phyloP scores from a whole-genome alignment of 2,113 vertebrate genomes.

The Chrysemys picta region DNA sequence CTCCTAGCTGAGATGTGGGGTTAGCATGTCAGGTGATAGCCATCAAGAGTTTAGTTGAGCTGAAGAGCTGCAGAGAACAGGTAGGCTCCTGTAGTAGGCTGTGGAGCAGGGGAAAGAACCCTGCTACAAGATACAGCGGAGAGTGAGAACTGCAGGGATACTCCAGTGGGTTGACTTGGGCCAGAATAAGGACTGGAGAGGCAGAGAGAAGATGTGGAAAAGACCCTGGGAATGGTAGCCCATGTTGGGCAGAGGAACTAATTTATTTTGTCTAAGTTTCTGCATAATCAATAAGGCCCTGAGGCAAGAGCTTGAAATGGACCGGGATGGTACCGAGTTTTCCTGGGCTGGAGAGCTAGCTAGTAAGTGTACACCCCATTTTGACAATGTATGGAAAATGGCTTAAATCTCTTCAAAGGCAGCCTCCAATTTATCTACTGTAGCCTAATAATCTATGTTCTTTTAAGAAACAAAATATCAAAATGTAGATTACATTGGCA shows the following conservation, averaged over 20 bases:
- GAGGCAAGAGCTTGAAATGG: neutral
- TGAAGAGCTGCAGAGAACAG: neutral
- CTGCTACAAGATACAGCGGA: neutral
- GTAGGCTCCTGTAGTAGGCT: neutral
- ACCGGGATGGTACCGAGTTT: neutral
- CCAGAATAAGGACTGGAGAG: neutral
- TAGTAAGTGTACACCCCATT: neutral
- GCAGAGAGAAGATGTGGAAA: neutral
- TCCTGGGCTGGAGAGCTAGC: neutral
- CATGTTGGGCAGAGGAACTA: neutral
- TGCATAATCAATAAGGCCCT: neutral
- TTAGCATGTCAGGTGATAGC: neutral
- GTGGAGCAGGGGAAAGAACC: neutral
- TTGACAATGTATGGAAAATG: neutral
- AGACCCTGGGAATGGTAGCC: neutral
- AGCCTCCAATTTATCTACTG: neutral
- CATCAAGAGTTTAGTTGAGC: neutral
- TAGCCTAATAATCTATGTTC: neutral
- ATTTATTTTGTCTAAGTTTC: neutral
- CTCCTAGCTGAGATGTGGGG: neutral
- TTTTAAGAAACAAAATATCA: neutral
- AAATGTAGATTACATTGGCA: constrained; percentile 27
- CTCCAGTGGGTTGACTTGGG: neutral
- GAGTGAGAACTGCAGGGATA: neutral
- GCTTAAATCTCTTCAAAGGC: neutral